Base-by-base conservation (phyloP, 2,888 invertebrate genomes). In the Cephus pygmeus region DNA sequence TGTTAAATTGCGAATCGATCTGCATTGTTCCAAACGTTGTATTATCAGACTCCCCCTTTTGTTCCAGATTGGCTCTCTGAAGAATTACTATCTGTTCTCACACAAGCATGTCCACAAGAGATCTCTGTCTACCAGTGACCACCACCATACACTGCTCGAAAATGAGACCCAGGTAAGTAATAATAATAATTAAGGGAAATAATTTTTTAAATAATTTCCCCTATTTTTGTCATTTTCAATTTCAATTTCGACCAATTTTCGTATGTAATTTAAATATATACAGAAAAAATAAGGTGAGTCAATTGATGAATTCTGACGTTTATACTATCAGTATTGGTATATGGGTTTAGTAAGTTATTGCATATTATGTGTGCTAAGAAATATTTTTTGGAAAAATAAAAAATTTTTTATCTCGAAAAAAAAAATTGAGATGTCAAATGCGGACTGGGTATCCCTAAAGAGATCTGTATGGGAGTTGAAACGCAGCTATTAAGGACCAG, bases 51-150 rank as follows among this genome's bases (percentile, higher is more conserved):
- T 35, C 83, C 82, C 86, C 86, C 87, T 88, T 90, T 92, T 93
- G 88, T 96, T 96, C 80, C 95, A 98, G 98, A 97, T 98, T 91
- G 98, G 98, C 82, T 95, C 96, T 81, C 93, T 98, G 90, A 95
- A 96, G 89, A 95, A 95, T 86, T 98, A 95, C 92, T 98, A 96
- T 91, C 93, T 98, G 87, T 95, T 98, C 91, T 95, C 96, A 88
- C 98, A 98, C 92, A 94, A 95, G 84, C 95, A 95, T 87, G 94
- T 98, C 79, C 95, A 95, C 90, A 98, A 97, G 92, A 94, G 98
- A 83, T 98, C 98, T 15, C 92, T 96, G 76, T 94, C 95, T 84
- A 94, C 94, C 80, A 97, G 96, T 91, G 94, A 95, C 86, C 94
- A 95, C 86, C 97, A 97, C 92, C 96, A 97, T 90, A 92, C 93